Evolutionary conservation across 2,888 invertebrate genomes (phyloP), one percentile per base, ranked within the genome.

Genomic region (Eupsilia transversa): DNA sequence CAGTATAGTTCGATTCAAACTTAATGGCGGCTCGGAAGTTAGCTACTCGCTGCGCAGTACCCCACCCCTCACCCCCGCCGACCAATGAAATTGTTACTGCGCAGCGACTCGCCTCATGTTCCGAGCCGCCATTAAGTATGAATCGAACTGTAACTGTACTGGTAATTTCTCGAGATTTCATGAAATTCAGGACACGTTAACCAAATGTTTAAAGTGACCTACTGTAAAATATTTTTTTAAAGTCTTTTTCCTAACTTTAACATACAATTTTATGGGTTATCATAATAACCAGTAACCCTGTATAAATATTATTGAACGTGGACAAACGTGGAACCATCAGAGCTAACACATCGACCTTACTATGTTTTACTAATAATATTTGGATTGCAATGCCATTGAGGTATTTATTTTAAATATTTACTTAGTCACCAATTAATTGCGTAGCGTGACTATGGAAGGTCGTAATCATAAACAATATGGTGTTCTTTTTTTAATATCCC

Each of bases 361-460:
- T 12, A 52, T 68, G 68, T 80, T 74, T 65, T 59, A 14, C 14
- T 74, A 74, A 52, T 46, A 35, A 57, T 54, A 38, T 69, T 69
- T 74, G 65, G 68, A 65, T 57, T 43, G 49, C 43, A 49, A 66
- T 80, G 84, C 23, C 84, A 74, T 60, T 66, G 57, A 61, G 14
- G n/a, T 72, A 46, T 66, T 80, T 78, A 70, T 43, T 56, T 60
- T 17, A 17, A 30, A 49, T 80, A 60, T 74, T 74, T 52, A 60
- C 23, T 49, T 33, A 30, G 9, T 43, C 35, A 43, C 12, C 67
- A 52, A 66, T 65, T 84, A 84, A 74, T 46, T 61, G 43, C 57
- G 20, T 41, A 23, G 27, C 81, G 43, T 69, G 81, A 54, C 49
- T 84, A 14, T 30, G 14, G 68, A 73, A 80, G 68, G 74, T 3